Evolutionary conservation across 2,888 invertebrate species (phyloP).

Genomic region (Mellilla xanthometata): DNA sequence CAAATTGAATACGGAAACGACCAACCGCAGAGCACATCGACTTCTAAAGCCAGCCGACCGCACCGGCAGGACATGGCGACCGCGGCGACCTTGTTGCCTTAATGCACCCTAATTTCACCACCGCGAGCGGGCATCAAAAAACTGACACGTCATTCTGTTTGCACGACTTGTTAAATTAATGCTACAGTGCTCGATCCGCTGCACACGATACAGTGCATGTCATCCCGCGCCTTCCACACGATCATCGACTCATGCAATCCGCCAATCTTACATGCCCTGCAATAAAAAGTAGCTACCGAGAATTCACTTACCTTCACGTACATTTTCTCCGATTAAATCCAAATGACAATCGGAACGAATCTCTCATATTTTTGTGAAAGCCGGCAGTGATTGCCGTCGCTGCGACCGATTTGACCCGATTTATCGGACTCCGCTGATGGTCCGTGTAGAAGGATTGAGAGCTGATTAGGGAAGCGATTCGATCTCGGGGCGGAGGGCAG

Average conservation of each 20-base stretch:
- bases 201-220: slow-evolving; percentile 54
- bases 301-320: slow-evolving; percentile 42
- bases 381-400: slow-evolving; percentile 37
- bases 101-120: slow-evolving; percentile 78
- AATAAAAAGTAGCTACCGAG: slow-evolving; percentile 47
- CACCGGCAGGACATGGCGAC: slow-evolving; percentile 51
- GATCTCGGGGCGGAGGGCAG: slow-evolving; percentile 79
- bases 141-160: slow-evolving; percentile 73
- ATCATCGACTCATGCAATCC: slow-evolving; percentile 43
- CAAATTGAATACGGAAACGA: slow-evolving; percentile 46
- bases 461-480: slow-evolving; percentile 75
- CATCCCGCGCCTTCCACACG: slow-evolving; percentile 44
- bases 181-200: slow-evolving; percentile 57
- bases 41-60: slow-evolving; percentile 54
- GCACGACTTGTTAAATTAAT: slow-evolving; percentile 78
- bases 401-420: slow-evolving; percentile 45
- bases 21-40: slow-evolving; percentile 58
- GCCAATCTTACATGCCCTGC: slow-evolving; percentile 48
- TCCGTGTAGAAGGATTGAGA: slow-evolving; percentile 67
- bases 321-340: slow-evolving; percentile 53
- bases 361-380: slow-evolving; percentile 51
- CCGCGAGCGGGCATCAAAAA: slow-evolving; percentile 64
- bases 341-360: slow-evolving; percentile 54
- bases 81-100: slow-evolving; percentile 75
- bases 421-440: slow-evolving; percentile 61